These are phyloP conservation scores for Andrena dorsata DNA, from an alignment of 2,888 invertebrate genomes.

Conservation along the genomic window DNA sequence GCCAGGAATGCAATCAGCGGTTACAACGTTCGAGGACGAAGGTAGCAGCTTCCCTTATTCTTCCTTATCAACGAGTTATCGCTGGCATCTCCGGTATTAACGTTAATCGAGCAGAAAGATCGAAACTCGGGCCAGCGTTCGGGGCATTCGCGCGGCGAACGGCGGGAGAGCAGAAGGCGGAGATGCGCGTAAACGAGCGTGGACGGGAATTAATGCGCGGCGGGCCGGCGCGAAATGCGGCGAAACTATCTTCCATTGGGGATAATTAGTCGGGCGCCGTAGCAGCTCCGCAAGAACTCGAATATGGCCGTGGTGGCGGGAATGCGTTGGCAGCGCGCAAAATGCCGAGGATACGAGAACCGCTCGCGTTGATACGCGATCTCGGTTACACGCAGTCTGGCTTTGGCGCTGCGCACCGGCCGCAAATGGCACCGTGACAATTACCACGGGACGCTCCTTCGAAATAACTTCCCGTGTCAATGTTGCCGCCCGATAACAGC, in stretches of 20 bases:
- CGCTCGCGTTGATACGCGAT: conserved; percentile 49
- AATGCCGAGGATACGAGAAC: conserved; percentile 28
- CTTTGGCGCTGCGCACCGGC: conserved; percentile 29
- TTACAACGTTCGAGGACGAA: not conserved
- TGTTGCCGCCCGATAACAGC: not conserved
- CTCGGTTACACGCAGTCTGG: conserved; percentile 50
- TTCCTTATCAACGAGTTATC: conserved; percentile 51
- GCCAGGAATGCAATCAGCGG: conserved; percentile 21
- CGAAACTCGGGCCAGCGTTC: conserved; percentile 23
- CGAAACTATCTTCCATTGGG: conserved; percentile 72
- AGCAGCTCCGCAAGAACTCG: conserved; percentile 54
- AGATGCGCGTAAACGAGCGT: conserved; percentile 66
- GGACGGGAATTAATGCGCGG: conserved; percentile 70
- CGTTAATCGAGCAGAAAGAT: conserved; percentile 56
- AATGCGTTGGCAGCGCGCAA: conserved; percentile 43
- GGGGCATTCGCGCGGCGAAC: conserved; percentile 43
- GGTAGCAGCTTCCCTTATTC: conserved; percentile 6
- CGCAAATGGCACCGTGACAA: conserved; percentile 48
- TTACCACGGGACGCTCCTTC: conserved; percentile 20
- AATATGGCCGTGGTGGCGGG: conserved; percentile 35
- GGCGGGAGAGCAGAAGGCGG: conserved; percentile 61
- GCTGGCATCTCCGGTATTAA: conserved; percentile 43
- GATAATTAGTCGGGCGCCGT: conserved; percentile 73
- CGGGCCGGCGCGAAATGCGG: conserved; percentile 69
- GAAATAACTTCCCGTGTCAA: conserved; percentile 21